These are phyloP conservation scores for Magallana ariakensis DNA, from an alignment of 1,140 invertebrate species.

Conservation along the genomic window DNA sequence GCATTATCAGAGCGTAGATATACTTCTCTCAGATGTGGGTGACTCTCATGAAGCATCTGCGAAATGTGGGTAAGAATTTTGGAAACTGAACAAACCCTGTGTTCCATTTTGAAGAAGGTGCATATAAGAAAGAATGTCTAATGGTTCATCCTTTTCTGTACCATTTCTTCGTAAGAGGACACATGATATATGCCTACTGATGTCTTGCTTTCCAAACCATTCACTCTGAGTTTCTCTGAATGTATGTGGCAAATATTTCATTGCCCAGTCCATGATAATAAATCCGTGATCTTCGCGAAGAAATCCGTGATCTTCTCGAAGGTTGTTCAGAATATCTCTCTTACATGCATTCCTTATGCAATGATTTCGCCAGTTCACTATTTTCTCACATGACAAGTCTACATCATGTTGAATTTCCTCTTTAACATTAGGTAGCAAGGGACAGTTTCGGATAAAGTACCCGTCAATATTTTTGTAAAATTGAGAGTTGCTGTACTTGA, in stretches of 20 bases:
- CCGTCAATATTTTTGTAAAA: too few species aligned
- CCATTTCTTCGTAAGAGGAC: background rate
- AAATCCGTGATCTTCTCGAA: background rate
- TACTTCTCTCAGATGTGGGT: background rate
- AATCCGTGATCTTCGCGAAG: too few species aligned
- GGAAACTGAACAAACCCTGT: background rate
- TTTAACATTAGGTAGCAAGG: background rate
- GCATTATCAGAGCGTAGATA: constrained; percentile 44
- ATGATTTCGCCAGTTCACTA: constrained; percentile 19
- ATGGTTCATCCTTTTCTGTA: background rate
- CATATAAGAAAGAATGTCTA: background rate
- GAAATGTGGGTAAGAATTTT: background rate
- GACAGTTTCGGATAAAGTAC: background rate
- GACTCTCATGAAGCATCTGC: constrained; percentile 9
- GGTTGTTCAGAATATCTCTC: constrained; percentile 15
- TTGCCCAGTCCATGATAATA: too few species aligned
- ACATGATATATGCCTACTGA: constrained; percentile 10
- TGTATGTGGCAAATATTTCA: constrained; percentile 41
- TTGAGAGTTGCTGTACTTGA: too few species aligned
- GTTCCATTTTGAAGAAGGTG: background rate
- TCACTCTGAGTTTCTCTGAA: constrained; percentile 32
- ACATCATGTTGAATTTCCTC: constrained; percentile 1
- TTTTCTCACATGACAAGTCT: constrained; percentile 13
- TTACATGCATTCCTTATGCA: constrained; percentile 22
- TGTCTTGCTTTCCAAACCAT: constrained; percentile 24